Evolutionary conservation across 1,140 invertebrate species (phyloP).

Genomic region (Zaprionus gabonicus): DNA sequence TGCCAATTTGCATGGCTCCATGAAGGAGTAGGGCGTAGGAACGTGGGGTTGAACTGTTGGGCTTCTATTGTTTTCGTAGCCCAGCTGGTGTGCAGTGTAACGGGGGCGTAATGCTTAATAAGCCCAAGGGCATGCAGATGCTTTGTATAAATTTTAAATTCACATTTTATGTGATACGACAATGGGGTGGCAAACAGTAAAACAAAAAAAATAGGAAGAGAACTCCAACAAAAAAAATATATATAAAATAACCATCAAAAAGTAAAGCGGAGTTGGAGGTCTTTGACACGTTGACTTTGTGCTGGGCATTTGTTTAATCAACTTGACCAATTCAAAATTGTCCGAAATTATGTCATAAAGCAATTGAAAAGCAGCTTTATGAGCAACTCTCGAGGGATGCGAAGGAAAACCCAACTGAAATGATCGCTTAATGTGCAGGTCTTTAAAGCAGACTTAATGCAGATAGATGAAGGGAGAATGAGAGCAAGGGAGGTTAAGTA

Average conservation of each 20-base stretch:
- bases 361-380: conserved; percentile 61
- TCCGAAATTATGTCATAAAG: conserved; percentile 47
- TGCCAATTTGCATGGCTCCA: conserved; percentile 63
- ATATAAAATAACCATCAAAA: conserved; percentile 18
- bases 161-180: conserved; percentile 56
- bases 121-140: conserved; percentile 78
- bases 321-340: conserved; percentile 45
- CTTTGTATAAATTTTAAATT: conserved; percentile 65
- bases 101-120: conserved; percentile 64
- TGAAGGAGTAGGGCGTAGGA: neutral
- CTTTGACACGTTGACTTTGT: conserved; percentile 5
- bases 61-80: conserved; percentile 38
- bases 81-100: conserved; percentile 23
- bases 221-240: neutral
- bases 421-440: neutral
- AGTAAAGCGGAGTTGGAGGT: conserved; percentile 3
- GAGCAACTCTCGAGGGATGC: conserved; percentile 42
- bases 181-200: conserved; percentile 43
- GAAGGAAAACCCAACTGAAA: conserved; percentile 35
- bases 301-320: conserved; percentile 60
- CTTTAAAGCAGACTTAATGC: conserved; percentile 5
- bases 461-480: neutral
- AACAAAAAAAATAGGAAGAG: neutral
- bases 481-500: neutral
- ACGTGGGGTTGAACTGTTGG: neutral